A percentile compares a stretch with the other conserved stretches of the same genome.
phyloP scores from a whole-genome alignment of 2,113 vertebrate genomes.

The Procapra przewalskii region DNA sequence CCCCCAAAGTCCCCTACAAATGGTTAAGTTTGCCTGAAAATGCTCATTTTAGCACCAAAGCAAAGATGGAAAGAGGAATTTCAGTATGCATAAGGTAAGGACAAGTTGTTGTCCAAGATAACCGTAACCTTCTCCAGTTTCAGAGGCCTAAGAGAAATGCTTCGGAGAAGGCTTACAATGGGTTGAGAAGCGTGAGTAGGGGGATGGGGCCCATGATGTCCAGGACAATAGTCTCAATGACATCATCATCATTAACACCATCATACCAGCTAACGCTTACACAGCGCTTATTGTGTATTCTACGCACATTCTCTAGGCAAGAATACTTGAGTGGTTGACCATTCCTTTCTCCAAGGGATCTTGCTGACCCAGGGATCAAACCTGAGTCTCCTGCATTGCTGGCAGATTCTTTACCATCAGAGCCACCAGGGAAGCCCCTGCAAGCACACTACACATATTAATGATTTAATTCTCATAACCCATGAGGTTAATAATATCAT shows the following conservation, averaged over 20 bases:
- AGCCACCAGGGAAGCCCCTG: neutral
- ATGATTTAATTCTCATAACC: neutral
- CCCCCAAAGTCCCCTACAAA: neutral
- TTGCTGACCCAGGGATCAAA: neutral
- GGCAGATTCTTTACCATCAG: neutral
- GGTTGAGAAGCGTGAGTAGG: accelerated
- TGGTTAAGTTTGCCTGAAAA: neutral
- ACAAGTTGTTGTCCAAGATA: neutral
- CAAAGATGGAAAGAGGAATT: neutral
- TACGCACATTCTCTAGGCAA: neutral
- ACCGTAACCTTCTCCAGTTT: neutral
- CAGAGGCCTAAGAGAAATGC: neutral
- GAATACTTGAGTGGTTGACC: neutral
- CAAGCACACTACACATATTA: neutral
- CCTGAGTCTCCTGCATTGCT: neutral
- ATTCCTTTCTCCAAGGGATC: neutral
- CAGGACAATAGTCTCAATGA: neutral
- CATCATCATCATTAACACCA: neutral
- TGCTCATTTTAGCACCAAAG: neutral
- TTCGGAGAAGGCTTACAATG: neutral
- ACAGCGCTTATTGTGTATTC: neutral
- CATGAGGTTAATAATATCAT: neutral
- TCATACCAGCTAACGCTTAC: neutral
- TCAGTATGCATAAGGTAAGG: neutral
- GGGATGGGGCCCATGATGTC: neutral